Conservation (phyloP, 1,140 invertebrate genomes). For the Cyclargus thomasi region DNA sequence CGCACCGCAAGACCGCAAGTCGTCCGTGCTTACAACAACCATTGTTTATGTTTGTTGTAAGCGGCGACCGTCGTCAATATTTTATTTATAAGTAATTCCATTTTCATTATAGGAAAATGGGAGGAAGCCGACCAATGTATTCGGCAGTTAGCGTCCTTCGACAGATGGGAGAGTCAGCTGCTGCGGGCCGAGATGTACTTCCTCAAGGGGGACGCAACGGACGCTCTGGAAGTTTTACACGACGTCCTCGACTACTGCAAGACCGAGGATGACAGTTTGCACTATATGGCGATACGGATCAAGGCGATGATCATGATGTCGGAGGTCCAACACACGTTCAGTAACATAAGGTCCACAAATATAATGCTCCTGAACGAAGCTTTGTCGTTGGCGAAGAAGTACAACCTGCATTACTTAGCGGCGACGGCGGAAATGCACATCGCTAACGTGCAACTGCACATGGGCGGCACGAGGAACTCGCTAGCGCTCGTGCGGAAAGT, state of each 20-base stretch:
- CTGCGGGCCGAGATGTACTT: conserved; percentile 81
- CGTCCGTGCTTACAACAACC: too few relatives aligned
- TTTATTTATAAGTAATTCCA: too few relatives aligned
- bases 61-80: too few relatives aligned
- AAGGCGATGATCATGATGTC: conserved; percentile 83
- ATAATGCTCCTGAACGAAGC: conserved; percentile 81
- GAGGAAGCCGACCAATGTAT: conserved; percentile 84
- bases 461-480: conserved; percentile 85
- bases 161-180: conserved; percentile 81
- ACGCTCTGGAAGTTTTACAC: conserved; percentile 77
- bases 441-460: conserved; percentile 83
- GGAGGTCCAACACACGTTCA: conserved; percentile 80
- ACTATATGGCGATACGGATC: conserved; percentile 77
- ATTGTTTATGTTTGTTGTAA: too few relatives aligned
- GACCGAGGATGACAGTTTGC: conserved; percentile 67
- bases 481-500: conserved; percentile 81
- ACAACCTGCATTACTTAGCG: conserved; percentile 84
- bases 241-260: conserved; percentile 75
- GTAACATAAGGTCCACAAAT: conserved; percentile 72
- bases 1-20: too few relatives aligned
- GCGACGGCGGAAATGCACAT: conserved; percentile 86
- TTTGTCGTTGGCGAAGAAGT: conserved; percentile 80
- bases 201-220: conserved; percentile 80
- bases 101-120: conserved; percentile 82
- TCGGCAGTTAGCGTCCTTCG: conserved; percentile 81